These are phyloP conservation scores for Bugula neritina DNA, from an alignment of 2,888 invertebrate species.

Conservation along the genomic window DNA sequence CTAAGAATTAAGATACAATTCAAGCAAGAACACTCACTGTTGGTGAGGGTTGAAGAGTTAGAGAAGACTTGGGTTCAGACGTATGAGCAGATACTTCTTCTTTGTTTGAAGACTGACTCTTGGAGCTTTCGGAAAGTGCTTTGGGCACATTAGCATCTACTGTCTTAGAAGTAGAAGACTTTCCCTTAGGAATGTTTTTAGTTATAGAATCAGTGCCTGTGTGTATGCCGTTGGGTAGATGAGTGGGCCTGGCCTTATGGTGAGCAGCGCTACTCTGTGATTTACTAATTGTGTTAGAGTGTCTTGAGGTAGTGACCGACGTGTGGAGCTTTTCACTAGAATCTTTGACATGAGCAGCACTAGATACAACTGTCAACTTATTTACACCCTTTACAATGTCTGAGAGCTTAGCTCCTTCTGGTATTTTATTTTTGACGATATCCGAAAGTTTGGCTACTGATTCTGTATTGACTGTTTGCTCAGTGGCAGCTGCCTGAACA, in stretches of 20 bases:
- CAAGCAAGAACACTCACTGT: no score
- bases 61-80: not conserved
- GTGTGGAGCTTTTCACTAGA: not conserved
- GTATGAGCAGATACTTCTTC: not conserved
- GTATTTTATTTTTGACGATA: slow-evolving; percentile 20
- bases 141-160: not conserved
- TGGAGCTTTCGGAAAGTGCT: not conserved
- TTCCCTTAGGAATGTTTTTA: not conserved
- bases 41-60: not conserved
- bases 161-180: not conserved
- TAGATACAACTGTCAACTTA: slow-evolving; percentile 50
- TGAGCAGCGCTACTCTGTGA: not conserved
- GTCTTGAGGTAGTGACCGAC: not conserved
- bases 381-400: slow-evolving; percentile 74
- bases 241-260: not conserved
- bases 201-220: not conserved
- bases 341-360: not conserved
- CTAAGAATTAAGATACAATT: no score
- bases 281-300: not conserved
- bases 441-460: slow-evolving; percentile 7
- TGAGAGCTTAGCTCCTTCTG: slow-evolving; percentile 58
- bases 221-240: slow-evolving; percentile 3
- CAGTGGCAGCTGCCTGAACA: not conserved
- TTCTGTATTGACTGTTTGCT: not conserved
- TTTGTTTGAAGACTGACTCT: not conserved